A percentile compares a stretch with the other conserved stretches of the same genome.
These are phyloP conservation scores for Timema cristinae DNA, from an alignment of 2,888 invertebrate genomes.

Conservation along the genomic window DNA sequence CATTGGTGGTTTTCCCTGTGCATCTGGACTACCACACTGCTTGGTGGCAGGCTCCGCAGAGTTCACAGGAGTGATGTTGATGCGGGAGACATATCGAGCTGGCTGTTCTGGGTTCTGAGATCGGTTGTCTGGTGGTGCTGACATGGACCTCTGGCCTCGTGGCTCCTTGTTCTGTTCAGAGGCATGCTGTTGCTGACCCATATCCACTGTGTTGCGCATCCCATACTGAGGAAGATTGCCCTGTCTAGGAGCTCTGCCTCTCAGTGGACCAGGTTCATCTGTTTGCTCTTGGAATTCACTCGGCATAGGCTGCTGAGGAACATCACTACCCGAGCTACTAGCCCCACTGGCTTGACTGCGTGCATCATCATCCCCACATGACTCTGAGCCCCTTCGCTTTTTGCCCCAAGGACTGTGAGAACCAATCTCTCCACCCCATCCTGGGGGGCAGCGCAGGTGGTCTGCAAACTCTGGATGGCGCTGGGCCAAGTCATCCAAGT, in stretches of 20 bases:
- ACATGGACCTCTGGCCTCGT: slow-evolving; percentile 68
- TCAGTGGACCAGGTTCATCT: slow-evolving; percentile 29
- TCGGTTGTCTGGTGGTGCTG: slow-evolving; percentile 62
- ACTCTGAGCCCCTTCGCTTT: slow-evolving; percentile 38
- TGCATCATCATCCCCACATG: slow-evolving; percentile 40
- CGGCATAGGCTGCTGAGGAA: slow-evolving; percentile 46
- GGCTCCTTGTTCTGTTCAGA: slow-evolving; percentile 44
- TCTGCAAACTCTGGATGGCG: slow-evolving; percentile 73
- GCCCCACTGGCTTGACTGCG: slow-evolving; percentile 42
- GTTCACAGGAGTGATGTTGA: slow-evolving; percentile 39
- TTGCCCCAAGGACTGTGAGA: slow-evolving; percentile 37
- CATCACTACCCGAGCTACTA: slow-evolving; percentile 48
- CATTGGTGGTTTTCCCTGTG: slow-evolving; percentile 28
- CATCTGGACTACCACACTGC: slow-evolving; percentile 17
- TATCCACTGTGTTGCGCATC: slow-evolving; percentile 72
- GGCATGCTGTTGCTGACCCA: slow-evolving; percentile 49
- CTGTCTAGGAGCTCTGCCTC: slow-evolving; percentile 26
- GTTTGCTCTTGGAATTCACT: slow-evolving; percentile 36
- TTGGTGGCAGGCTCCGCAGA: slow-evolving; percentile 23
- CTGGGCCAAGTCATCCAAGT: slow-evolving; percentile 65
- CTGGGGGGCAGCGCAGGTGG: slow-evolving; percentile 51
- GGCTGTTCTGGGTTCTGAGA: slow-evolving; percentile 35
- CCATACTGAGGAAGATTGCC: slow-evolving; percentile 59
- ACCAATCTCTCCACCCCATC: slow-evolving; percentile 35
- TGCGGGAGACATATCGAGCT: slow-evolving; percentile 39